Evolutionary conservation across 2,797 vertebrate species (phyloP), one percentile per base, ranked within the genome.

Genomic region (Malacoraja senta): DNA sequence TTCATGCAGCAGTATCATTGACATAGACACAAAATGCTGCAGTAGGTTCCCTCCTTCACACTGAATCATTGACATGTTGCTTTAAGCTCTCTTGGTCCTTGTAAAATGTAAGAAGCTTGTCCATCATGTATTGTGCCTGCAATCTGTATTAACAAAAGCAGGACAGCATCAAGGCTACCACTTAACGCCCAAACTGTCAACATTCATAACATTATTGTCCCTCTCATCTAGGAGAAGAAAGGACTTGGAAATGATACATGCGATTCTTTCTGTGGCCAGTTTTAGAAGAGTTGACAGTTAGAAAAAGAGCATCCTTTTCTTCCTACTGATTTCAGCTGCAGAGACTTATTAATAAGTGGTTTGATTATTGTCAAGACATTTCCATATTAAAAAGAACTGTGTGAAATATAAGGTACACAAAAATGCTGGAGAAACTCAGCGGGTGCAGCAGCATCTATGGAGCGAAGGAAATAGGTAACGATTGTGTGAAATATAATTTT

Each of bases 141-240:
- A 92, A 63, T 76, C 53, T 74, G 38, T 92, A 74, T 92, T 92
- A 92, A 92, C 72, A 92, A 92, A 76, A 68, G 35, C 90, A 53
- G 90, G 71, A 92, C 71, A 74, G 26, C 71, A 92, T 76, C 90
- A 92, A 92, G 38, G 71, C 71, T 76, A 74, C 35, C 12, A 53
- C 71, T 92, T 38, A 92, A n/a, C 90, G 53, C 15, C 76, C 90
- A 92, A 92, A 76, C 71, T 65, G 29, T 92, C 38, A 63, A 92
- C 68, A 92, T 53, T 92, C 53, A 92, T 72, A 76, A 71, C 24
- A 72, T 92, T 76, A 71, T 92, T 92, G 68, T 76, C 71, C 35
- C 26, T 38, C 71, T 92, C 53, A 32, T 92, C 90, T 76, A 7
- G 35, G 24, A 76, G 35, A 92, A 53, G 90, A 92, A 91, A 91